Evolutionary conservation across 2,888 invertebrate species (phyloP).

Genomic region (Heliconius erato): DNA sequence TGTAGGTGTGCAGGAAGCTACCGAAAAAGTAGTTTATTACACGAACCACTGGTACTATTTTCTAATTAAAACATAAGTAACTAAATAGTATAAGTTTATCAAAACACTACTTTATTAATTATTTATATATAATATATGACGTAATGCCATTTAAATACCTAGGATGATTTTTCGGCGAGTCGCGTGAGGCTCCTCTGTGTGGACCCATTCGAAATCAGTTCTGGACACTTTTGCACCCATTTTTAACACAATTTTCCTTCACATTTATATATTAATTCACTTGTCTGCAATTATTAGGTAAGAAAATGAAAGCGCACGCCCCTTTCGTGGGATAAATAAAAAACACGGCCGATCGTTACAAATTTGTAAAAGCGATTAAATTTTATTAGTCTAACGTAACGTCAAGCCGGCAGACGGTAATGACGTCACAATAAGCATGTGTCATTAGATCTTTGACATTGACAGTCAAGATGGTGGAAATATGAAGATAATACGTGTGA

Average conservation of each 20-base stretch:
- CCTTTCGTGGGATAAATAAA: not conserved
- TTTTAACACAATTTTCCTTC: constrained; percentile 54
- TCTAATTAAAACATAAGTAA: not conserved
- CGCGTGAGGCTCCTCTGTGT: constrained; percentile 99
- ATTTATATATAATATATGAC: constrained; percentile 65
- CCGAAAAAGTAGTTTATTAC: not conserved
- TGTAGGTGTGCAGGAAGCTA: not conserved
- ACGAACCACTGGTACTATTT: not conserved
- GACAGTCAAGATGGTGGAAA: not conserved
- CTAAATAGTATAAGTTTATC: not conserved
- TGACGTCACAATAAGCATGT: constrained; percentile 15
- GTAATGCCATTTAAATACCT: constrained; percentile 85
- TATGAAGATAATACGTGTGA: not conserved
- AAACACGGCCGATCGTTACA: not conserved
- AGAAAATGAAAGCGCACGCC: constrained; percentile 1
- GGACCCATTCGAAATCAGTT: constrained; percentile 98
- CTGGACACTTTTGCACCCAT: constrained; percentile 98
- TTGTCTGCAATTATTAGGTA: not conserved
- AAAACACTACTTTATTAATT: constrained; percentile 27
- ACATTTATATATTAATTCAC: not conserved
- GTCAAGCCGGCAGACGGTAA: not conserved
- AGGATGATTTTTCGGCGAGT: constrained; percentile 96
- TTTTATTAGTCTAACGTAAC: constrained; percentile 1
- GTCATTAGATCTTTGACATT: constrained; percentile 13
- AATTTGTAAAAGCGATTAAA: constrained; percentile 11